Base-by-base conservation (phyloP, 2,797 vertebrate species). In the Argya squamiceps region DNA sequence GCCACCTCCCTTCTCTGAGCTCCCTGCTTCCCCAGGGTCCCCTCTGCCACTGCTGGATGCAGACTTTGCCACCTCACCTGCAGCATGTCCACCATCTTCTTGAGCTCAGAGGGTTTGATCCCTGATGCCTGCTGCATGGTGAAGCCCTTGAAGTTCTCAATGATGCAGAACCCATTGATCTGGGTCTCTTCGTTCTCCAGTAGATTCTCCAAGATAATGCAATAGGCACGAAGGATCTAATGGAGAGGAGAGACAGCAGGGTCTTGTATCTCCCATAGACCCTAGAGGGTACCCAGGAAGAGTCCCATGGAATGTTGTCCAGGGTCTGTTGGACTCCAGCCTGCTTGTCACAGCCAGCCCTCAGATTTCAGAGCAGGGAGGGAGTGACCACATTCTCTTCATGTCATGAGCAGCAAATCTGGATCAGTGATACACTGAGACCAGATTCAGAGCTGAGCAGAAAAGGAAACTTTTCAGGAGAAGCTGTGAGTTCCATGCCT, bases 21-120 rank as follows among this genome's bases (percentile, higher is more conserved):
- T 17, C 30, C 68, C 60, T 68, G 65, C n/a, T 77, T 24, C 24
- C 32, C 36, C 46, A 36, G 13, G 5, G 32, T 29, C 30, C 44
- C 36, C 50, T 67, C 49, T 84, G 56, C 17, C 46, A 8, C 58
- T 77, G 23, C 78, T 59, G 52, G n/a, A 30, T 2, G 1, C 36
- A 65, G 60, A 41, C 14, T 90, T 74, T 60, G 18, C 46, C 47
- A 59, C 76, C 97, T 98, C 94, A 99, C 99, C 99, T 99, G 99
- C 81, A 99, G 97, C 99, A 99, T 99, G 97, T 99, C 99, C 98
- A 99, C 99, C 99, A 99, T 99, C 98, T 99, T 99, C 98, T 99
- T 99, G 79, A 99, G 99, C 95, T 99, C 99, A 0, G 98, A 98
- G 13, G 99, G 98, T 86, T 99, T 99, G 59, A 99, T 99, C 41